Base-by-base conservation (phyloP, 2,888 invertebrate species). In the Napeogenes inachia region DNA sequence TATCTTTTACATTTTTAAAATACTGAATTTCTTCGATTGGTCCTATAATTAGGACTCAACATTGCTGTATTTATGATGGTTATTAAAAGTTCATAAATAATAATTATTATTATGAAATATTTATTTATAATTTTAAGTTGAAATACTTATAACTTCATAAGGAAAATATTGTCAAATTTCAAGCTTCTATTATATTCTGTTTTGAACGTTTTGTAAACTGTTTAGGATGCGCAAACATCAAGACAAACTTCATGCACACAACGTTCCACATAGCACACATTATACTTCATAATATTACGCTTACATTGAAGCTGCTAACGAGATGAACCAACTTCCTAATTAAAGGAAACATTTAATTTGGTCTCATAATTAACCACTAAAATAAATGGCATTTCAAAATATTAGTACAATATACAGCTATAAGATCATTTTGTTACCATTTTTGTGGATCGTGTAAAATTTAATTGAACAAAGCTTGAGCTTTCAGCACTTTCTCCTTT, bases 321-420 rank as follows among this genome's bases (percentile, higher is more conserved):
- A 66, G 59, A 54, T 56, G 35, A 35, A 56, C 60, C 55, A 66
- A 63, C 61, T 63, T 61, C 59, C 63, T 66, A 66, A 66, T 66
- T 66, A 66, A 54, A 56, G 50, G 50, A 56, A 60, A 33, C 59
- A 53, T 61, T 66, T 66, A 63, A 57, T 63, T 66, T 59, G 55
- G 54, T 21, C 46, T 55, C 54, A 61, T 55, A 66, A 63, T 66
- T 66, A 63, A 57, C 57, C 54, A 63, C 57, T 63, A 57, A 57
- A 62, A 63, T 63, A 63, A 50, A 54, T 47, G 56, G 32, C 54
- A 32, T 45, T n/a, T 46, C 21, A 38, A 54, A 35, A 60, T 56
- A 45, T 45, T 38, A 54, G 60, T 8, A 45, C 21, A 54, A 13
- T 60, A 33, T 57, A 59, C 10, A 30, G 30, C n/a, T 8, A 21